Percentiles rank a stretch among this genome's conserved stretches.
These are phyloP conservation scores for Cistogaster globosa DNA, from an alignment of 2,888 invertebrate species.

Conservation along the genomic window DNA sequence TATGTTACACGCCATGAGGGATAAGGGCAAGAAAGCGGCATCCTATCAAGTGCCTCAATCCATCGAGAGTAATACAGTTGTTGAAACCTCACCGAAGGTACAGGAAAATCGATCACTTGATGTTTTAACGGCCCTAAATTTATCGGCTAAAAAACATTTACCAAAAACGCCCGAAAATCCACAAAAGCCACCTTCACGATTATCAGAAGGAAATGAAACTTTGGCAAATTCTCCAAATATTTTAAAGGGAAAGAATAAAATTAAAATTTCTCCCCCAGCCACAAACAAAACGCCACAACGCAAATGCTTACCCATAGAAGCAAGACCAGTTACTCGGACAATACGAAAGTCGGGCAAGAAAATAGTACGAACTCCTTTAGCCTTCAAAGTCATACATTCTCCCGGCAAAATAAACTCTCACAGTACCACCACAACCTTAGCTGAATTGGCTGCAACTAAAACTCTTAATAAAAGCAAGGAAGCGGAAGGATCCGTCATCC, in stretches of 20 bases:
- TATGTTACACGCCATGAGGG: constrained; percentile 64
- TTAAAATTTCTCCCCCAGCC: constrained; percentile 41
- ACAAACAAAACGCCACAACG: constrained; percentile 69
- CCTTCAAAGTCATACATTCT: constrained; percentile 67
- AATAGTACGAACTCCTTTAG: constrained; percentile 71
- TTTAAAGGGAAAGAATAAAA: constrained; percentile 38
- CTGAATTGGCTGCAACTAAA: constrained; percentile 45
- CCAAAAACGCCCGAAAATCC: constrained; percentile 53
- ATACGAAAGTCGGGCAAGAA: constrained; percentile 63
- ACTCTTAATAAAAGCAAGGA: constrained; percentile 52
- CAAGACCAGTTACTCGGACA: constrained; percentile 74
- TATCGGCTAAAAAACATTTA: constrained; percentile 79
- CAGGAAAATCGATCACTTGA: constrained; percentile 75
- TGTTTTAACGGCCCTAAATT: constrained; percentile 79
- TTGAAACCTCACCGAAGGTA: constrained; percentile 59
- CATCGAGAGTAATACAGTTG: constrained; percentile 36
- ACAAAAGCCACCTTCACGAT: neutral
- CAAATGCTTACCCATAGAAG: constrained; percentile 75
- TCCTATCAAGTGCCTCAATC: constrained; percentile 42
- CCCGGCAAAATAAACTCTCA: constrained; percentile 66
- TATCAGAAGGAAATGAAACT: constrained; percentile 57
- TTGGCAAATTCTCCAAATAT: constrained; percentile 36
- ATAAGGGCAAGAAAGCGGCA: constrained; percentile 55
- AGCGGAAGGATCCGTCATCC: neutral
- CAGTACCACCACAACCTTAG: constrained; percentile 61